Conservation (phyloP, 2,113 vertebrate genomes). For the Tylochromis polylepis region DNA sequence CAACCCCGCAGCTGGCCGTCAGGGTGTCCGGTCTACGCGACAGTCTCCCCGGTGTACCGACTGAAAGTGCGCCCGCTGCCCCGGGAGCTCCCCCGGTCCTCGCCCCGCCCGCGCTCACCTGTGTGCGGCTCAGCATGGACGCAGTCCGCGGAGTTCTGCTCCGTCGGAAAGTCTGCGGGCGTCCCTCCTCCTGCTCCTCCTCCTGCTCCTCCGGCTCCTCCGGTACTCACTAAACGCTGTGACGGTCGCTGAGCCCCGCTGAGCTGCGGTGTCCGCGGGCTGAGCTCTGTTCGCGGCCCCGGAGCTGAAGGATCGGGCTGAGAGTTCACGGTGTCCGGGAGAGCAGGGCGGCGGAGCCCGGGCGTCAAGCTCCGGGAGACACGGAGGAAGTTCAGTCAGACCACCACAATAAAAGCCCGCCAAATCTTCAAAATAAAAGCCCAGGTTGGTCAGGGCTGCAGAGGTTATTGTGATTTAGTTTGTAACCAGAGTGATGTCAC, state of each 20-base stretch:
- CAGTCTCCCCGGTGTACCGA: not conserved
- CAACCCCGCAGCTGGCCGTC: not conserved
- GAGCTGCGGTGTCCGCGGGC: not conserved
- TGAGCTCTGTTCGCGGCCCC: not conserved
- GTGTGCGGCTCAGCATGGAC: constrained; percentile 13
- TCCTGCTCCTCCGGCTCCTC: not conserved
- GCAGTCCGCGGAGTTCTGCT: not conserved
- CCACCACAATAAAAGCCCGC: not conserved
- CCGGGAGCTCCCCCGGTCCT: not conserved
- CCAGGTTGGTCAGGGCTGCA: not conserved
- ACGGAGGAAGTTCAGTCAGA: rapidly evolving
- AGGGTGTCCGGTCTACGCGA: not conserved
- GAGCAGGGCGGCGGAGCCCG: not conserved
- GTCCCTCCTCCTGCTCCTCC: not conserved
- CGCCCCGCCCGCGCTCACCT: constrained; percentile 3
- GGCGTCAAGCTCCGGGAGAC: not conserved
- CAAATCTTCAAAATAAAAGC: not conserved
- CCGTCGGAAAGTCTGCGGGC: not conserved
- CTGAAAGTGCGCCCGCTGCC: not conserved
- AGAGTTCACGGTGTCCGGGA: not conserved
- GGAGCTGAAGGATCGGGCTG: not conserved
- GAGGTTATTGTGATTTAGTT: not conserved
- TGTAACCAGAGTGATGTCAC: not conserved
- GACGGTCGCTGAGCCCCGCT: not conserved
- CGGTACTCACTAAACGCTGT: not conserved